These are phyloP conservation scores for Zelleria hepariella DNA, from an alignment of 2,888 invertebrate genomes.

Conservation along the genomic window DNA sequence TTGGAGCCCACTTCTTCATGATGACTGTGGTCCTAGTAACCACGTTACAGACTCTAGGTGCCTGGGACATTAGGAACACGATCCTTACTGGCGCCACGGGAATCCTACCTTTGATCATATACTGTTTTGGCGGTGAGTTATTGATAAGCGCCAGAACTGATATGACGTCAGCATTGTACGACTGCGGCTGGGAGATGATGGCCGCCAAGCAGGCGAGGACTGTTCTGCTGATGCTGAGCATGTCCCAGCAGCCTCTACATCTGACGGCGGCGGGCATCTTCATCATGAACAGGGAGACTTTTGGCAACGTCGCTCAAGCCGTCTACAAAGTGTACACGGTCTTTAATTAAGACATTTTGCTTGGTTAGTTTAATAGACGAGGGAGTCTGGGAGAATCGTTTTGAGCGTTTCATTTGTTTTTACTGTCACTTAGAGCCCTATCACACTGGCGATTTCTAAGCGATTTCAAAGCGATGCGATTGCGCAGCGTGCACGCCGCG, in stretches of 20 bases:
- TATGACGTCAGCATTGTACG: slow-evolving; percentile 31
- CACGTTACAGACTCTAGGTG: slow-evolving; percentile 39
- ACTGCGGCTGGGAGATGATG: slow-evolving; percentile 43
- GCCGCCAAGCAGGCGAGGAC: slow-evolving; percentile 28
- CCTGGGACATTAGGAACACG: slow-evolving; percentile 38
- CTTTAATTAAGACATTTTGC: slow-evolving; percentile 28
- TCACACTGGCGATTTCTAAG: too few species aligned
- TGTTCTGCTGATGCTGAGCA: slow-evolving; percentile 28
- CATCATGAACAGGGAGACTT: slow-evolving; percentile 41
- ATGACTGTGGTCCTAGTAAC: slow-evolving; percentile 42
- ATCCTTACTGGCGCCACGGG: slow-evolving; percentile 36
- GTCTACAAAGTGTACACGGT: slow-evolving; percentile 48
- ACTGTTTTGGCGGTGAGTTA: slow-evolving; percentile 46
- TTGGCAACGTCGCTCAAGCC: slow-evolving; percentile 36
- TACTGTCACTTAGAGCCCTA: too few species aligned
- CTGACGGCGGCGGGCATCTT: slow-evolving; percentile 40
- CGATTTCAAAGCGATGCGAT: too few species aligned
- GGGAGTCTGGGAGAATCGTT: not conserved
- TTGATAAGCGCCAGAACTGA: slow-evolving; percentile 30
- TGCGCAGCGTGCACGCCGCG: too few species aligned
- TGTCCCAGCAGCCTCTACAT: slow-evolving; percentile 31
- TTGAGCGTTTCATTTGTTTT: not conserved
- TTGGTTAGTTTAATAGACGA: not conserved
- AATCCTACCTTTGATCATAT: slow-evolving; percentile 37
- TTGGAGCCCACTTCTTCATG: slow-evolving; percentile 40